These are phyloP conservation scores for Microtus oregoni DNA, from an alignment of 2,113 vertebrate genomes.

Conservation along the genomic window DNA sequence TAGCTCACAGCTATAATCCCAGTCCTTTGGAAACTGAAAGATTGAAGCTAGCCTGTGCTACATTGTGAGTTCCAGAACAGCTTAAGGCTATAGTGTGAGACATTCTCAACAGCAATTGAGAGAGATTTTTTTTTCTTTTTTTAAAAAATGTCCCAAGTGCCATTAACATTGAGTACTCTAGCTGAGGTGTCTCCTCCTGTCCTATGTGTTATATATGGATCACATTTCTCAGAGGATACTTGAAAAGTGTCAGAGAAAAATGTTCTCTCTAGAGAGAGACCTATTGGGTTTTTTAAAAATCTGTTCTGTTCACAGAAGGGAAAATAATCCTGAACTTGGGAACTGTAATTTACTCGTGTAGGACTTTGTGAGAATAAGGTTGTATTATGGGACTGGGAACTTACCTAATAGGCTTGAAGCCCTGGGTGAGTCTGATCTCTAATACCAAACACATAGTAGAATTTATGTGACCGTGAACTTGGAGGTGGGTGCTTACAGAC, in stretches of 20 bases:
- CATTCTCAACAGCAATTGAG: background rate
- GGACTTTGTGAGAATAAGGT: background rate
- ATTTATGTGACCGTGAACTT: background rate
- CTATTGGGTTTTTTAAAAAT: background rate
- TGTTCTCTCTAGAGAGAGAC: background rate
- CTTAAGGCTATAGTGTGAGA: background rate
- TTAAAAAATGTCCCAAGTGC: background rate
- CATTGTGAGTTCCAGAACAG: background rate
- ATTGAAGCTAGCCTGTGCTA: background rate
- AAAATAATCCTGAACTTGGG: background rate
- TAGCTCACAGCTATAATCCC: background rate
- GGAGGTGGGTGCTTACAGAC: too few relatives aligned
- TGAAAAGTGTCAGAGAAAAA: background rate
- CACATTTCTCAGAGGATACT: background rate
- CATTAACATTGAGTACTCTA: background rate
- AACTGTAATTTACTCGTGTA: background rate
- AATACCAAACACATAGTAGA: background rate
- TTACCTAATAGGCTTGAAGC: background rate
- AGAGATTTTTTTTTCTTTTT: background rate
- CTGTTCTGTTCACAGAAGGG: background rate
- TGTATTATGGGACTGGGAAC: background rate
- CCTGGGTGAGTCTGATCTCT: background rate
- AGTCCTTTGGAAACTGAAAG: background rate
- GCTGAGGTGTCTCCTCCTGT: background rate
- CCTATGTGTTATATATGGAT: background rate